Base-by-base conservation (phyloP, 2,113 vertebrate species). In the Dromaius novaehollandiae region DNA sequence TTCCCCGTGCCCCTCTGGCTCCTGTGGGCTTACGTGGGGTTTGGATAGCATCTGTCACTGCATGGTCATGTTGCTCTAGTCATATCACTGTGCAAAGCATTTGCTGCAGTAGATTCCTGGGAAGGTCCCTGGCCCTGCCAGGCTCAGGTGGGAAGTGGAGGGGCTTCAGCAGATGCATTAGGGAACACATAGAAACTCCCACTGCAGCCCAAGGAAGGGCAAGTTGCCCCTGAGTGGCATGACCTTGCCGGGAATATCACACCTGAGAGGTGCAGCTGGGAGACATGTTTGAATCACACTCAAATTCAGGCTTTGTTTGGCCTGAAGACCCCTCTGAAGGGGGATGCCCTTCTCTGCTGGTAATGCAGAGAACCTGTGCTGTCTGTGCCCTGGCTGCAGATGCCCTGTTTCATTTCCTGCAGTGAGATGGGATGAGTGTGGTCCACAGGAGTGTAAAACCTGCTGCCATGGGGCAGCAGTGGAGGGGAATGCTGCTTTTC, bases 1-100 rank as follows among this genome's bases (percentile, higher is more conserved):
- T 53, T 56, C 55, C 44, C 20, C 6, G 75, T 6, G n/a, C 32
- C 48, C 28, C 63, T 86, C 38, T 28, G 42, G 64, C 81, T 86
- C 89, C 60, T 65, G 42, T 30, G 22, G 76, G 82, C 82, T 95
- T 87, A 65, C 3, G 2, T 11, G 86, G 82, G 53, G 53, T 64
- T 81, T 87, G 91, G 89, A 8, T 4, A 76, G 89, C 88, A 83
- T 93, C 91, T 91, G 76, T 82, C 71, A 55, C 71, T 82, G 84
- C 77, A 3, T 11, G 81, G 8, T 48, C 81, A 46, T 77, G 75
- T 22, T 87, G 84, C 82, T 77, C 77, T 18, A 9, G 7, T 40
- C 12, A 2, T 12, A 25, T 25, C 79, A 5, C 83, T 13, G 56
- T 12, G 86, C 30, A 17, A 40, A 86, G 28, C 21, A n/a, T 82